These are phyloP conservation scores for Caprella mutica DNA, from an alignment of 2,888 invertebrate genomes.

Conservation along the genomic window DNA sequence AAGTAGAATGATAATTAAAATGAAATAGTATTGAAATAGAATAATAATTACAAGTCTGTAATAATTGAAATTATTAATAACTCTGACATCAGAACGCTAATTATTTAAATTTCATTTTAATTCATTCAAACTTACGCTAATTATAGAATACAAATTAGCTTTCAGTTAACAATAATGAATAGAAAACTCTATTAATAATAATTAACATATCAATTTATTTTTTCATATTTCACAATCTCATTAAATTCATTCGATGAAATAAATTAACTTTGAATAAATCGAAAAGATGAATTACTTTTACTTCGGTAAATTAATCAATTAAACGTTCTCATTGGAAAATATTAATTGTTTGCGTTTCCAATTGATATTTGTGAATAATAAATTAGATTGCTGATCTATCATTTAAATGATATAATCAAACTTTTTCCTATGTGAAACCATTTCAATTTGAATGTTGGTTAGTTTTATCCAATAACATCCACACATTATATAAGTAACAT, in stretches of 20 bases:
- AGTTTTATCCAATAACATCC: too few relatives aligned
- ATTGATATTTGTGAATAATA: too few relatives aligned
- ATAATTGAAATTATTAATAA: background rate
- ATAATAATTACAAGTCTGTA: background rate
- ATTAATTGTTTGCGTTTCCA: too few relatives aligned
- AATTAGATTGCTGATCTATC: too few relatives aligned
- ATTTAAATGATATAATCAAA: too few relatives aligned
- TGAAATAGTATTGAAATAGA: background rate
- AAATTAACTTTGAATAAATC: background rate
- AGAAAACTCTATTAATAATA: background rate
- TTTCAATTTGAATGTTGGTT: too few relatives aligned
- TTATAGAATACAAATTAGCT: too few relatives aligned
- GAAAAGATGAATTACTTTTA: background rate
- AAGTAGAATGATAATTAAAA: too few relatives aligned
- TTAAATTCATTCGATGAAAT: background rate
- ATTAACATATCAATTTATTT: background rate
- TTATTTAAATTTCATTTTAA: background rate
- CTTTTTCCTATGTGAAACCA: too few relatives aligned
- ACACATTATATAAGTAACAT: background rate
- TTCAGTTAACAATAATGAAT: background rate
- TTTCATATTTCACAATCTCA: background rate
- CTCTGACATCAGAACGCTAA: background rate
- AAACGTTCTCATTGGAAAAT: too few relatives aligned
- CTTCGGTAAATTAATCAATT: too few relatives aligned
- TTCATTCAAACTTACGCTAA: background rate